These are phyloP conservation scores for Bradynema listronoti DNA, from an alignment of 1,140 invertebrate genomes.

Conservation along the genomic window DNA sequence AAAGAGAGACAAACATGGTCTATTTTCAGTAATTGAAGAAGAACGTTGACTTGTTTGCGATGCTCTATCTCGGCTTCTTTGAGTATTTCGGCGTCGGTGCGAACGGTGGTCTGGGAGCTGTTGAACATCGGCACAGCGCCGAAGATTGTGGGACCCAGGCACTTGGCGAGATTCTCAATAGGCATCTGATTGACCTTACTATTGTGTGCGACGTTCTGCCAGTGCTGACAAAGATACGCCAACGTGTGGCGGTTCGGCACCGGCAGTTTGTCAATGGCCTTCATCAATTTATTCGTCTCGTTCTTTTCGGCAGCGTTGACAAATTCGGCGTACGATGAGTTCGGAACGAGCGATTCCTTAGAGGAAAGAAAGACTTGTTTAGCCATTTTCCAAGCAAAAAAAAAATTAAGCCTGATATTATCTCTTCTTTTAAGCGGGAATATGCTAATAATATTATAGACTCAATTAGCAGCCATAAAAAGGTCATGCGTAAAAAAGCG, in stretches of 20 bases:
- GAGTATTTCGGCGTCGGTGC: too few species aligned
- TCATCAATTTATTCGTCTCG: conserved; percentile 62
- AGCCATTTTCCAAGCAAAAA: too few species aligned
- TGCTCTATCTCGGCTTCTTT: too few species aligned
- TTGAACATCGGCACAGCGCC: too few species aligned
- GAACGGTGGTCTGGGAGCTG: too few species aligned
- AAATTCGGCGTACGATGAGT: conserved; percentile 71
- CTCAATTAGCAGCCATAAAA: too few species aligned
- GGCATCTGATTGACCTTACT: conserved; percentile 18
- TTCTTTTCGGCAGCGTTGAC: conserved; percentile 63
- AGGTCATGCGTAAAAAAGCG: too few species aligned
- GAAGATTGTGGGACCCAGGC: conserved; percentile 6
- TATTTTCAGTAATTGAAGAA: conserved; percentile 1
- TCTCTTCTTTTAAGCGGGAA: too few species aligned
- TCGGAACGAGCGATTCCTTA: conserved; percentile 74
- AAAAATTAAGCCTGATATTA: too few species aligned
- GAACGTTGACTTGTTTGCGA: neutral
- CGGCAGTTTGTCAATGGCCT: conserved; percentile 70
- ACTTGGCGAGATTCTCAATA: conserved; percentile 1
- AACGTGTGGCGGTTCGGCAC: conserved; percentile 78
- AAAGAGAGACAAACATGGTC: conserved; percentile 1
- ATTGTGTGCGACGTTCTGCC: conserved; percentile 63
- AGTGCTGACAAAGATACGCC: conserved; percentile 74
- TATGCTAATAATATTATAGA: too few species aligned
- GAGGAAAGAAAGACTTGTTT: too few species aligned